Conservation (phyloP, 2,113 vertebrate genomes). For the Clupea harengus region DNA sequence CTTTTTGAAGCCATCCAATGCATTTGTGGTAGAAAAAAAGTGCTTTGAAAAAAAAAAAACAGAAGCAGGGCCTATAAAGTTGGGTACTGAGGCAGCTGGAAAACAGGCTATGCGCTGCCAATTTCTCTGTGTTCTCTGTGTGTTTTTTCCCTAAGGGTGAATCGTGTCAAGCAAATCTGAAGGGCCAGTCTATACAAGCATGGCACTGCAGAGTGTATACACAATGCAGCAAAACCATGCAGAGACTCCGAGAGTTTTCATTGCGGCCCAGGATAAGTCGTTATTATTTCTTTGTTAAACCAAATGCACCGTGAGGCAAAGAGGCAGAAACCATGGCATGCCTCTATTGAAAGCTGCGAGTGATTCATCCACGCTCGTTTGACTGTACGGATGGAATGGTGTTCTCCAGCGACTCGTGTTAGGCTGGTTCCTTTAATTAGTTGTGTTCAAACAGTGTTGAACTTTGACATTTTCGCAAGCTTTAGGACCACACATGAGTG, state of each 20-base stretch:
- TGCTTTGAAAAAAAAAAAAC: constrained; percentile 11
- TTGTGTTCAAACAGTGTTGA: constrained; percentile 41
- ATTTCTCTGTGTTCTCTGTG: constrained; percentile 53
- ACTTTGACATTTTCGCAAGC: constrained; percentile 26
- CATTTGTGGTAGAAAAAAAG: constrained; percentile 18
- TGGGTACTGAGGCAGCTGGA: constrained; percentile 38
- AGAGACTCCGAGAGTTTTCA: constrained; percentile 29
- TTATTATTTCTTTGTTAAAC: constrained; percentile 35
- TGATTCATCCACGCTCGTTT: constrained; percentile 34
- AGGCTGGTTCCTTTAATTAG: constrained; percentile 39
- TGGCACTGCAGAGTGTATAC: constrained; percentile 46
- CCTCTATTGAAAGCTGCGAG: constrained; percentile 25
- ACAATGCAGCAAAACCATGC: constrained; percentile 33
- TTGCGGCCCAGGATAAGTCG: constrained; percentile 17
- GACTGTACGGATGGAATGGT: constrained; percentile 33
- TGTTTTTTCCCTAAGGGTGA: constrained; percentile 54
- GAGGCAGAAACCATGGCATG: constrained; percentile 16
- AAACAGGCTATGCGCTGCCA: constrained; percentile 46
- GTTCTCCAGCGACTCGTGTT: constrained; percentile 20
- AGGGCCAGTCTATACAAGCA: constrained; percentile 67
- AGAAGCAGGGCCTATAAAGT: constrained; percentile 18
- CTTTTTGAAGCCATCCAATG: constrained; percentile 9
- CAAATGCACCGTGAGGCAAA: constrained; percentile 19
- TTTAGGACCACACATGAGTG: constrained; percentile 42
- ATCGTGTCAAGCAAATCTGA: constrained; percentile 55